phyloP scores from a whole-genome alignment of 2,888 invertebrate species.

The Aleiodes testaceus region DNA sequence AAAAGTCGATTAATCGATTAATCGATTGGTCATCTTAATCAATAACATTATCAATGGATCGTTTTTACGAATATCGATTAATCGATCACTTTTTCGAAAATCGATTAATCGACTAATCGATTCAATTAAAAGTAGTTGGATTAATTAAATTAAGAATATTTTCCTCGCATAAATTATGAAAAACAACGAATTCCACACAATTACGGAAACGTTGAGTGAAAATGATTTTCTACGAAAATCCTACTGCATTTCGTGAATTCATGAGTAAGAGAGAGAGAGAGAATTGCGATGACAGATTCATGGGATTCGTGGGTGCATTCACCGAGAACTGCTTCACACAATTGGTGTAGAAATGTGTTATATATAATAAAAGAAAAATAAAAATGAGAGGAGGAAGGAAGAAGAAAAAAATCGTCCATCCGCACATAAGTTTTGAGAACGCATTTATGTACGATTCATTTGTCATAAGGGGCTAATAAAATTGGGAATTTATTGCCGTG shows the following conservation, averaged over 20 bases:
- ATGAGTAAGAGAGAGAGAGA: slow-evolving; percentile 35
- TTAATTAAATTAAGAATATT: background rate
- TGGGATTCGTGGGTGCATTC: slow-evolving; percentile 59
- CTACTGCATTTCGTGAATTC: slow-evolving; percentile 11
- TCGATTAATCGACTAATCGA: too few species aligned
- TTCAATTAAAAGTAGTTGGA: too few species aligned
- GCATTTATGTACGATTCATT: slow-evolving; percentile 24
- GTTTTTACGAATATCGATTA: too few species aligned
- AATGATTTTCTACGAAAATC: slow-evolving; percentile 30
- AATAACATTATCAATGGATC: too few species aligned
- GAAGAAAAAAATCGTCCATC: slow-evolving; percentile 21
- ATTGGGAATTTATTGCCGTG: slow-evolving; percentile 13
- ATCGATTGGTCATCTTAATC: too few species aligned
- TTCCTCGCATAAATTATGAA: slow-evolving; percentile 2
- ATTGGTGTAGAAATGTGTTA: slow-evolving; percentile 4
- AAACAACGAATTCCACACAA: background rate
- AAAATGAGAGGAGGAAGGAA: background rate
- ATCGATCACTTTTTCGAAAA: too few species aligned
- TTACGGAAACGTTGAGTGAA: slow-evolving; percentile 26
- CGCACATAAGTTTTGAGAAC: slow-evolving; percentile 22
- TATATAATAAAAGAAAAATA: background rate
- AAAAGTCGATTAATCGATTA: too few species aligned
- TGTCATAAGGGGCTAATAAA: slow-evolving; percentile 24
- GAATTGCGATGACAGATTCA: slow-evolving; percentile 69
- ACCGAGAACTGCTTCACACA: slow-evolving; percentile 23